Base-by-base conservation (phyloP, 2,797 vertebrate species). In the Microcaecilia unicolor region DNA sequence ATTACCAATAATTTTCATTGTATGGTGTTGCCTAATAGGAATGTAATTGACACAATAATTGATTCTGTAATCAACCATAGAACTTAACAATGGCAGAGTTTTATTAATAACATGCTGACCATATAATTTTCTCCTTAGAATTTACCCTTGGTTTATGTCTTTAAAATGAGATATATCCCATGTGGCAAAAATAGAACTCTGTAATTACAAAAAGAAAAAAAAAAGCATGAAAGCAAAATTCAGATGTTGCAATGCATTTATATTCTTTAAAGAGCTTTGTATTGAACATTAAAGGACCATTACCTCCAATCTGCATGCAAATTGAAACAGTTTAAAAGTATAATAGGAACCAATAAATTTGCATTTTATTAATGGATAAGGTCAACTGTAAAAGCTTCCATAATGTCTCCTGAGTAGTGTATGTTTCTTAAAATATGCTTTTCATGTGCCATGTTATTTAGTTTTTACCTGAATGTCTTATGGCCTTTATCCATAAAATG, bases 251-350 rank as follows among this genome's bases (percentile, higher is more conserved):
- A 45, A 66, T 15, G 2, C 28, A 11, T 44, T 57, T 55, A 10
- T 37, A 3, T 37, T 18, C 3, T 61, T 61, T 38, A 58, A 32
- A 11, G 56, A 2, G 2, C n/a, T 26, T 2, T 16, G 11, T 46
- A 33, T 2, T 44, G 24, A 6, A 5, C 25, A 6, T 11, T 48
- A 47, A 42, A 2, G 6, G 18, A n/a, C 38, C 28, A n/a, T 35
- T 41, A 54, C 52, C 21, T 55, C 20, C 28, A 48, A 58, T 46
- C 38, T 48, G 8, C 25, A 48, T 34, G 9, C 30, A 54, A 59
- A 65, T 34, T 52, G 41, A 55, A 67, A 59, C 6, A 18, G 3
- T 23, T 16, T 39, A 48, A 18, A 43, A 46, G 51, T 15, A 10
- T 25, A 44, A 28, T 2, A 18, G 6, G 3, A 13, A 2, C 26